A percentile compares a stretch with the other conserved stretches of the same genome.
phyloP scores from a whole-genome alignment of 2,113 vertebrate genomes.

The Gobiocypris rarus region DNA sequence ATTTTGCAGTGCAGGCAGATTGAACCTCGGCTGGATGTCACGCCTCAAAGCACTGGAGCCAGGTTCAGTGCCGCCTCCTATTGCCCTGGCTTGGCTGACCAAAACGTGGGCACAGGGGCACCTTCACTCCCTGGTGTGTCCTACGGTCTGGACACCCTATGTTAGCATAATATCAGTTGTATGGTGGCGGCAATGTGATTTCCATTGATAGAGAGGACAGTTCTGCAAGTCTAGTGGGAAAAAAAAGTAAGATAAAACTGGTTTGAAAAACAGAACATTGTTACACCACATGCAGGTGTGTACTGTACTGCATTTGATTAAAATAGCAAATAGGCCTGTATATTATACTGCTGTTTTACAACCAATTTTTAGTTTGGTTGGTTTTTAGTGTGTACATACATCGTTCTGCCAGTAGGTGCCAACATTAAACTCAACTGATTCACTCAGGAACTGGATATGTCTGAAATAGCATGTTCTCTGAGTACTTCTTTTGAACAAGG shows the following conservation, averaged over 20 bases:
- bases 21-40: conserved; percentile 57
- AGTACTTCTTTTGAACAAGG: too few species aligned
- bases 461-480: too few species aligned
- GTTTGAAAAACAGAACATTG: not conserved
- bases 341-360: not conserved
- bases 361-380: not conserved
- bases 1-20: conserved; percentile 55
- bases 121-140: conserved; percentile 37
- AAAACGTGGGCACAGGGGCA: conserved; percentile 44
- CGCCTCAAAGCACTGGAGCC: conserved; percentile 43
- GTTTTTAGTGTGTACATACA: not conserved
- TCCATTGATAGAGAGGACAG: not conserved
- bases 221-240: not conserved
- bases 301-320: not conserved
- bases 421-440: not conserved
- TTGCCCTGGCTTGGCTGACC: conserved; percentile 39
- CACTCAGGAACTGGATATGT: too few species aligned
- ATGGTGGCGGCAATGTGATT: not conserved
- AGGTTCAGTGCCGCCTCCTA: conserved; percentile 28
- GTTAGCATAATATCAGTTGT: conserved; percentile 18
- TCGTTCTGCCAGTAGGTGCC: too few species aligned
- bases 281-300: not conserved
- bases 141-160: conserved; percentile 2
- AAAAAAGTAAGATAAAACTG: conserved; percentile 3
- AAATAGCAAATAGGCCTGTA: not conserved